phyloP scores from a whole-genome alignment of 2,797 vertebrate genomes.

The Alectoris magna region DNA sequence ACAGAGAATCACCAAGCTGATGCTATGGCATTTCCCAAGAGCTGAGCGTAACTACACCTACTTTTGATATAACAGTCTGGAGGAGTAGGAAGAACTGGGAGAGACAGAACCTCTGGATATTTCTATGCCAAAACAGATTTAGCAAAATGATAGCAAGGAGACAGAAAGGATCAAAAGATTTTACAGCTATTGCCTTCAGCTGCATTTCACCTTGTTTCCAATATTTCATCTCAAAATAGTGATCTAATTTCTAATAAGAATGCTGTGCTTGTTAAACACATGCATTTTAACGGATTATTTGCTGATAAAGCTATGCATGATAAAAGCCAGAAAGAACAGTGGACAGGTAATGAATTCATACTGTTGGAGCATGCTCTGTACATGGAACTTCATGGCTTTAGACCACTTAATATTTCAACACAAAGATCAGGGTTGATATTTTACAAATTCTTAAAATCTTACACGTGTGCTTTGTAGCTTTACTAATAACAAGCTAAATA shows the following conservation, averaged over 20 bases:
- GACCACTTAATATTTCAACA: conserved; percentile 16
- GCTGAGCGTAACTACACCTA: rapidly evolving
- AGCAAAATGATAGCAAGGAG: conserved; percentile 19
- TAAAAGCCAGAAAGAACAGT: not conserved
- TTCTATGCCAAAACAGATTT: conserved; percentile 3
- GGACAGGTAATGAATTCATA: not conserved
- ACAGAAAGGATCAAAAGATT: conserved; percentile 23
- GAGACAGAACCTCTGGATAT: conserved; percentile 10
- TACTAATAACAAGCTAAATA: not conserved
- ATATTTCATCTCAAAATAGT: conserved; percentile 3
- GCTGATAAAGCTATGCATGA: not conserved
- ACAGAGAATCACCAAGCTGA: not conserved
- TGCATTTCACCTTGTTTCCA: conserved; percentile 16
- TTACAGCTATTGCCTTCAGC: conserved; percentile 13
- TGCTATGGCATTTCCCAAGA: not conserved
- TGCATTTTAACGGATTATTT: conserved; percentile 5
- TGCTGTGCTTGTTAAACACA: not conserved
- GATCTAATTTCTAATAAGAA: not conserved
- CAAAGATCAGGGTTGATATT: not conserved
- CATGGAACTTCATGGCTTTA: not conserved
- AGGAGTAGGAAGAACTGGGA: not conserved
- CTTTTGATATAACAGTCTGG: not conserved
- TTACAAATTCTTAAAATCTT: not conserved
- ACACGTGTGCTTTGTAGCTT: not conserved
- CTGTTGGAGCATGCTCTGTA: not conserved